Conservation (phyloP, 2,888 invertebrate genomes). For the Parasteatoda lunata region DNA sequence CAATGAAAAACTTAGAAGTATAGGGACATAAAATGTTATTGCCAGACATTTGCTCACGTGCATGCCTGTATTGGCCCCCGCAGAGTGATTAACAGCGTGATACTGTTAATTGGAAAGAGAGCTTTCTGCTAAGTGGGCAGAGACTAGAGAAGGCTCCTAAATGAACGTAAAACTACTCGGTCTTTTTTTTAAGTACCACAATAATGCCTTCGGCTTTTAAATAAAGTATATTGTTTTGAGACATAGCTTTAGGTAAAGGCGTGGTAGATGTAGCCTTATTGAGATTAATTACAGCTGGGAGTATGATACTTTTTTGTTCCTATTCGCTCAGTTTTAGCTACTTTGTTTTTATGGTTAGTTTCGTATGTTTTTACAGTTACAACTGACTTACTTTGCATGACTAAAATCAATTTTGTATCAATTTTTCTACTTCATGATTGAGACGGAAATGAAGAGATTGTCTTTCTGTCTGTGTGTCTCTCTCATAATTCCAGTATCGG, state of each 20-base stretch:
- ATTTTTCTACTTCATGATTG: too few species aligned
- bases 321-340: too few species aligned
- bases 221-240: neutral
- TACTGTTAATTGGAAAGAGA: conserved; percentile 41
- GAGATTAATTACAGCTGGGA: conserved; percentile 27
- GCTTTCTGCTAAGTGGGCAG: neutral
- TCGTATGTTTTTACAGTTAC: too few species aligned
- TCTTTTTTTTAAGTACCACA: conserved; percentile 21
- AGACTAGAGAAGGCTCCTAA: neutral
- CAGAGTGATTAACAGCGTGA: conserved; percentile 40
- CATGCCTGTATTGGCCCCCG: conserved; percentile 26
- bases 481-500: too few species aligned
- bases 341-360: too few species aligned
- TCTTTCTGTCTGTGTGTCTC: too few species aligned
- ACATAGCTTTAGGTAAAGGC: neutral
- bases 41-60: conserved; percentile 23
- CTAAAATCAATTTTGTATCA: too few species aligned
- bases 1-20: too few species aligned
- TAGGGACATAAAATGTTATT: conserved; percentile 34
- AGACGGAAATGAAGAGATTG: too few species aligned
- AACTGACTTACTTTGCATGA: too few species aligned
- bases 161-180: conserved; percentile 25
- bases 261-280: conserved; percentile 24
- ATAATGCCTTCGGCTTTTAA: conserved; percentile 21
- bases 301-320: too few species aligned